phyloP scores from a whole-genome alignment of 2,113 vertebrate genomes.

The Tauraco erythrolophus region DNA sequence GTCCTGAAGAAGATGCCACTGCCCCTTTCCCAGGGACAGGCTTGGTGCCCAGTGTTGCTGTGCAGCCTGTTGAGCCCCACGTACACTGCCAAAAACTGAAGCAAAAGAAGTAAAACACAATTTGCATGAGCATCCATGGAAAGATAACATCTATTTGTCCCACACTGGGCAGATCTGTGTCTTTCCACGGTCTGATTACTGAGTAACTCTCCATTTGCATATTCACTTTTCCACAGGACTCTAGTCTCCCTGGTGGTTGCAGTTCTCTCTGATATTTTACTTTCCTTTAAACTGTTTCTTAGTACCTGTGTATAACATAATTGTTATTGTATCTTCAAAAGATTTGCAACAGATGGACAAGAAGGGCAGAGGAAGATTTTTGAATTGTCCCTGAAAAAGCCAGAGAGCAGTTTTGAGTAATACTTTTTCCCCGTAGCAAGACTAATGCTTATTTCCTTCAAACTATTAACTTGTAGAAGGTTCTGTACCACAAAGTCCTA shows the following conservation, averaged over 20 bases:
- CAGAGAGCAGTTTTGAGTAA: neutral
- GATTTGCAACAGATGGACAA: neutral
- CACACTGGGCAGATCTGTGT: neutral
- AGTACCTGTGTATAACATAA: neutral
- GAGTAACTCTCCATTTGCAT: neutral
- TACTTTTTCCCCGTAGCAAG: neutral
- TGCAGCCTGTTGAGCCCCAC: fast-evolving
- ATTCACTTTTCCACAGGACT: neutral
- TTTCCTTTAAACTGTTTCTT: neutral
- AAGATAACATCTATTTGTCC: neutral
- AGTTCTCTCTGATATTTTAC: neutral
- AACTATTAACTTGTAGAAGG: neutral
- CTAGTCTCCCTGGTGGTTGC: neutral
- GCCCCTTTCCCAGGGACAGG: neutral
- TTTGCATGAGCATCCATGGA: neutral
- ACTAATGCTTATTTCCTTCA: neutral
- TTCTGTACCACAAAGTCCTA: neutral
- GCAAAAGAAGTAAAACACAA: neutral
- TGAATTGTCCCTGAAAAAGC: neutral
- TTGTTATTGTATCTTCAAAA: neutral
- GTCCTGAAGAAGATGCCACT: neutral
- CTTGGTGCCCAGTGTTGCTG: neutral
- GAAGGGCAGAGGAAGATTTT: neutral
- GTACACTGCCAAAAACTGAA: neutral
- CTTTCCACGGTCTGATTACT: neutral